Percentiles rank a stretch among this genome's conserved stretches.
Conservation (phyloP, 2,888 invertebrate genomes). For the Beris chalybata region DNA sequence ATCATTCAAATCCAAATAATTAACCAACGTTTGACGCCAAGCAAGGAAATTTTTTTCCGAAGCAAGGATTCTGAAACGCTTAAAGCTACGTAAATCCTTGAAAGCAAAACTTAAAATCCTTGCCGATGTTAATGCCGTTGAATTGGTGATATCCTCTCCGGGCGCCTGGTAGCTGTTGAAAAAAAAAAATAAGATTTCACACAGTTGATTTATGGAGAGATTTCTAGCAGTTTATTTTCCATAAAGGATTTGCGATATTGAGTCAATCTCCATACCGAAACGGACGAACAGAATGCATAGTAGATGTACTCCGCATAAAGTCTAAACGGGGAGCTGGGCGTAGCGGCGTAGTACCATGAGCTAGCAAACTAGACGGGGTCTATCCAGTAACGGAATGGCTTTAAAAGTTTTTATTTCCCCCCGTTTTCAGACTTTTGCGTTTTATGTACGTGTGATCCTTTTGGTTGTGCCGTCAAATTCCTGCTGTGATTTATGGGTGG, state of each 20-base stretch:
- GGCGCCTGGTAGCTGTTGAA: constrained; percentile 18
- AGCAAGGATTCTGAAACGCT: not conserved
- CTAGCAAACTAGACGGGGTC: constrained; percentile 2
- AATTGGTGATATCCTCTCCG: constrained; percentile 36
- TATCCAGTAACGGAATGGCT: constrained; percentile 20
- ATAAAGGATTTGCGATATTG: constrained; percentile 40
- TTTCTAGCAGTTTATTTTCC: constrained; percentile 40
- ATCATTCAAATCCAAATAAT: too few species aligned
- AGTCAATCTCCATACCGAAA: constrained; percentile 33
- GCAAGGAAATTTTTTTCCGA: too few species aligned
- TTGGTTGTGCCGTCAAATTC: too few species aligned
- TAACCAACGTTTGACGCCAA: too few species aligned
- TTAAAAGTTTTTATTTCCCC: constrained; percentile 12
- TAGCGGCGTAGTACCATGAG: not conserved
- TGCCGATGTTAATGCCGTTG: constrained; percentile 29
- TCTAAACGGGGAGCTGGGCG: not conserved
- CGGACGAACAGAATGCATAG: constrained; percentile 14
- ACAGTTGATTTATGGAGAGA: constrained; percentile 41
- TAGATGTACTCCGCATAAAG: not conserved
- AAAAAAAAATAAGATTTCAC: constrained; percentile 23
- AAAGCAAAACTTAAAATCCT: constrained; percentile 33
- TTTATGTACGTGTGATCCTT: too few species aligned
- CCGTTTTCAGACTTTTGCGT: not conserved
- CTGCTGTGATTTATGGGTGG: too few species aligned
- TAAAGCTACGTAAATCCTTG: constrained; percentile 35